Base-by-base conservation (phyloP, 1,140 invertebrate genomes). In the Leptinotarsa lineolata region DNA sequence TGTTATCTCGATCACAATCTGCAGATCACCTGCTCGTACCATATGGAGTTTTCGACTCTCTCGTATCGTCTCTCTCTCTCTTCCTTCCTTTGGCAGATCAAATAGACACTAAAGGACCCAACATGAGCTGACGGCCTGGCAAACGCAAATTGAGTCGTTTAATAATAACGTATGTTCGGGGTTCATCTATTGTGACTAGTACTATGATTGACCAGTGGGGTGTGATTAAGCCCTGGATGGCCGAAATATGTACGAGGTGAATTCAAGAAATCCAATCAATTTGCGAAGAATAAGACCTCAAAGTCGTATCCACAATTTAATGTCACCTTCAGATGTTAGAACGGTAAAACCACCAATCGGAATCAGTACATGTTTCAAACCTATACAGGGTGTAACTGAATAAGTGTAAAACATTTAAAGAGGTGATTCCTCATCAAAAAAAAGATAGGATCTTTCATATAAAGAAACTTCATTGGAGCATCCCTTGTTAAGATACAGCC, bases 1-100 rank as follows among this genome's bases (percentile, higher is more conserved):
- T 39, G 48, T 71, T 71, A 71, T 71, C 69, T 71, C 58, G 39
- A 71, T 71, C 69, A 45, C 69, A 71, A 63, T 71, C 60, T 63
- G 24, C 58, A 63, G 22, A 61, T 63, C 69, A 71, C 69, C 69
- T 71, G 69, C 69, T 63, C 24, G 44, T 71, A 63, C 69, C 69
- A 71, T 71, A 61, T 71, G 69, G 69, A 21, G 30, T 30, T 54
- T 30, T 16, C 20, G 24, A 59, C 6, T 20, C 16, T 59, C 58
- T 59, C 11, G 5, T 59, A 20, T 59, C 58, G 5, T n/a, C 58
- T 59, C 58, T 59, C 54, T n/a, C 20, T n/a, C 15, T 59, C 58
- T 59, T 59, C 16, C 20, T 63, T 8, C 20, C 60, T 21, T 4
- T 12, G 2, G 20, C 18, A 63, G 60, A 21, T 22, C 60, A 63